phyloP scores from a whole-genome alignment of 2,888 invertebrate genomes.

The Zygothrica quintamaculata region DNA sequence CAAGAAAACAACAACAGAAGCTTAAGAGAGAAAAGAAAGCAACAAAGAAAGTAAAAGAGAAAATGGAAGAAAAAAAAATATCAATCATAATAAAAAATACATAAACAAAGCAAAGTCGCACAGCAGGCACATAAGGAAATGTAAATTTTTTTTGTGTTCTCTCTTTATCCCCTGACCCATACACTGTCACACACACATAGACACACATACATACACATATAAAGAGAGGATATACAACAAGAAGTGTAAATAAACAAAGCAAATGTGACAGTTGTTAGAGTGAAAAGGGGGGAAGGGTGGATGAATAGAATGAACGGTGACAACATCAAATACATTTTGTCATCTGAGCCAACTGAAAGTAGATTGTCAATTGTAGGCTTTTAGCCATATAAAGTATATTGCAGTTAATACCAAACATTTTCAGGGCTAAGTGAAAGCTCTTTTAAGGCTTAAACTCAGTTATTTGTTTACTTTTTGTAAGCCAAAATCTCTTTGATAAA shows the following conservation, averaged over 20 bases:
- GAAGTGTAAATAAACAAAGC: slow-evolving; percentile 50
- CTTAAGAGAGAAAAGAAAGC: slow-evolving; percentile 6
- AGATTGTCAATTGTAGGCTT: slow-evolving; percentile 51
- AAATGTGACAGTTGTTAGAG: slow-evolving; percentile 63
- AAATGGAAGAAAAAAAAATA: slow-evolving; percentile 52
- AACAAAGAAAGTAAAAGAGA: slow-evolving; percentile 1
- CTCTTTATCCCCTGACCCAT: slow-evolving; percentile 14
- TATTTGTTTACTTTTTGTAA: neutral
- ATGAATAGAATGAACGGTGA: slow-evolving; percentile 24
- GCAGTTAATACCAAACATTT: slow-evolving; percentile 26
- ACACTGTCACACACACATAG: too few relatives aligned
- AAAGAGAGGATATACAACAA: neutral
- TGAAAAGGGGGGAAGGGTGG: slow-evolving; percentile 26
- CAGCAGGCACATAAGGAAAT: slow-evolving; percentile 62
- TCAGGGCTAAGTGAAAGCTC: slow-evolving; percentile 10
- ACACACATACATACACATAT: too few relatives aligned
- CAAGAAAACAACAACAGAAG: slow-evolving; percentile 2
- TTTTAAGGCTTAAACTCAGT: slow-evolving; percentile 8
- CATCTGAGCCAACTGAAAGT: slow-evolving; percentile 54
- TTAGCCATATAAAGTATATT: slow-evolving; percentile 42
- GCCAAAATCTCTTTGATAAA: neutral
- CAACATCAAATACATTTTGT: slow-evolving; percentile 63
- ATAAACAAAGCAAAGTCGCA: slow-evolving; percentile 67
- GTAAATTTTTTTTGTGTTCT: slow-evolving; percentile 60
- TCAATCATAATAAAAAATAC: slow-evolving; percentile 73